Evolutionary conservation across 2,888 invertebrate species (phyloP).

Genomic region (Drepanosiphum platanoidis): DNA sequence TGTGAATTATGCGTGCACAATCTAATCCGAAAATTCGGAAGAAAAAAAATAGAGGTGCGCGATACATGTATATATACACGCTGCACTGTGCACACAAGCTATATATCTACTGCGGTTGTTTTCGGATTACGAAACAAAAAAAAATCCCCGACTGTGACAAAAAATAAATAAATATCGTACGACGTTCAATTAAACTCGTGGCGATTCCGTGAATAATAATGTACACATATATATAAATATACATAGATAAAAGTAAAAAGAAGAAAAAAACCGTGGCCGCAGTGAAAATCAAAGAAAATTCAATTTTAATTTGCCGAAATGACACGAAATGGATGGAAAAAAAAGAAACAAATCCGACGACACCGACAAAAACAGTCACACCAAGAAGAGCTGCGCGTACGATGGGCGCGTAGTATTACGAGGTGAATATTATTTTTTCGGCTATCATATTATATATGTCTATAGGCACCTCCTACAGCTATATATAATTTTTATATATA

Average conservation of each 20-base stretch:
- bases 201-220: neutral
- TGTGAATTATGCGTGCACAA: slow-evolving; percentile 9
- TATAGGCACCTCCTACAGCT: too few species aligned
- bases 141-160: neutral
- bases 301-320: slow-evolving; percentile 7
- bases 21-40: neutral
- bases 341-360: neutral
- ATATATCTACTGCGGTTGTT: neutral
- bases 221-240: too few species aligned
- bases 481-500: neutral
- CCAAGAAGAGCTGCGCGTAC: neutral
- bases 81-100: neutral
- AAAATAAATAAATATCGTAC: neutral
- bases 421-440: neutral
- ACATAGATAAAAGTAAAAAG: too few species aligned
- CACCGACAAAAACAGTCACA: neutral
- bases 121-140: neutral
- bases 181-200: slow-evolving; percentile 8
- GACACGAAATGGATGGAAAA: neutral
- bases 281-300: slow-evolving; percentile 35
- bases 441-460: neutral
- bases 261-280: neutral
- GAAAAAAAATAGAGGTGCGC: neutral
- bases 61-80: neutral
- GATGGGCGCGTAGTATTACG: neutral